These are phyloP conservation scores for Saturnia pavonia DNA, from an alignment of 2,888 invertebrate genomes.

Conservation along the genomic window DNA sequence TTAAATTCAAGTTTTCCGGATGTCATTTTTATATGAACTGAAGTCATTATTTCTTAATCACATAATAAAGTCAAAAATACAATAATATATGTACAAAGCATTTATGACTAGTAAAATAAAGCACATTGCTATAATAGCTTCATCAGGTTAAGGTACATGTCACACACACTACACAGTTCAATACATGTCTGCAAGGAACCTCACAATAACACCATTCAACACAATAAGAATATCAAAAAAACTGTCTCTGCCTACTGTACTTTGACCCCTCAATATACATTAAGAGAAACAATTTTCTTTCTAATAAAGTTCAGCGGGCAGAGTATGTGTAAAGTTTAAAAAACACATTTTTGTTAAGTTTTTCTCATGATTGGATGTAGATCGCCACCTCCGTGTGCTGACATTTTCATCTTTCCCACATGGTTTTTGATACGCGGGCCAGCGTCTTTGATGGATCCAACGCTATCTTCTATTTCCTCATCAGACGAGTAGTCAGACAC, in stretches of 20 bases:
- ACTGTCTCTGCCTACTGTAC: slow-evolving; percentile 51
- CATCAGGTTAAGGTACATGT: slow-evolving; percentile 45
- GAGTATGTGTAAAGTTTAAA: slow-evolving; percentile 12
- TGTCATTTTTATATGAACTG: slow-evolving; percentile 53
- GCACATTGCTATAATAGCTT: slow-evolving; percentile 63
- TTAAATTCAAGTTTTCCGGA: slow-evolving; percentile 49
- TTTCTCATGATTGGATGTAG: slow-evolving; percentile 70
- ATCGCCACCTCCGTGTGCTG: slow-evolving; percentile 74
- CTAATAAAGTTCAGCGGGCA: slow-evolving; percentile 16
- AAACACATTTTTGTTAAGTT: slow-evolving; percentile 45
- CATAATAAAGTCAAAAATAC: slow-evolving; percentile 65
- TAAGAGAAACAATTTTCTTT: slow-evolving; percentile 20
- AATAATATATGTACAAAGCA: slow-evolving; percentile 70
- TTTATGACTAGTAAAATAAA: slow-evolving; percentile 78
- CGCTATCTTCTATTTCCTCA: slow-evolving; percentile 58
- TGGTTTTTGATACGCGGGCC: slow-evolving; percentile 60
- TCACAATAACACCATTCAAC: slow-evolving; percentile 54
- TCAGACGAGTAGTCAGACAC: slow-evolving; percentile 72
- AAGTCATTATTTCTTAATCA: slow-evolving; percentile 59
- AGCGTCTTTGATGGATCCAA: slow-evolving; percentile 60
- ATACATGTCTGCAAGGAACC: slow-evolving; percentile 61
- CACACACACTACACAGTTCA: slow-evolving; percentile 52
- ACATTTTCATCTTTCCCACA: slow-evolving; percentile 61
- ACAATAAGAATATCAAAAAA: slow-evolving; percentile 62
- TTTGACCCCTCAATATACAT: slow-evolving; percentile 31